Evolutionary conservation across 2,888 invertebrate species (phyloP), one percentile per base, ranked within the genome.

Genomic region (Leucophora obtusa): DNA sequence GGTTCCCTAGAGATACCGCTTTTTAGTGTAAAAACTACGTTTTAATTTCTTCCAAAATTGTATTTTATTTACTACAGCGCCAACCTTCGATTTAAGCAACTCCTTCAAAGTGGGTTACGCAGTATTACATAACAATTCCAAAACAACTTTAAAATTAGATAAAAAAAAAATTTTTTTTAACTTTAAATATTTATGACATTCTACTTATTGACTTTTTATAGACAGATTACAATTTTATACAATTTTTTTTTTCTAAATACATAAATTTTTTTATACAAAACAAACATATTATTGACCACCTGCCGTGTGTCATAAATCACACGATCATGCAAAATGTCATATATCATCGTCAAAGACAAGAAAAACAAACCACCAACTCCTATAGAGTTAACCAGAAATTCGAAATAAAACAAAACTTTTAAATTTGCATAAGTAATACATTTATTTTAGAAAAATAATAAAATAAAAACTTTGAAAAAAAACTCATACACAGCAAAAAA

Each of bases 281-380:
- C 17, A 35, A 43, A 58, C 33, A 58, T 28, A 59, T 6, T 56
- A n/a, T 54, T 66, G 76, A 60, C 82, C 80, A 82, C 82, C 82
- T 80, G 82, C 80, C 65, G 80, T 66, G 80, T 74, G 80, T 72
- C 80, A 82, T 78, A 82, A 82, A 82, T 82, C 82, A 80, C 82
- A 82, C 72, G 73, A 82, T 73, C 76, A 79, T 79, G 72, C 82
- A 76, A 79, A 79, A 79, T 76, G 79, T 82, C 82, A 76, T 79
- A 73, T 76, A 79, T 79, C 79, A 79, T 82, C 75, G 76, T 79
- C 73, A 74, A 74, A 38, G 54, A 62, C 70, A 71, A 21, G 43
- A 47, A 58, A 51, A 70, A 51, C 50, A 14, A 28, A 51, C 43
- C 38, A 53, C 17, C 58, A 50, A 66, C 15, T 17, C 6, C 58